Evolutionary conservation across 2,113 vertebrate species (phyloP), one percentile per base, ranked within the genome.

Genomic region (Passer montanus): DNA sequence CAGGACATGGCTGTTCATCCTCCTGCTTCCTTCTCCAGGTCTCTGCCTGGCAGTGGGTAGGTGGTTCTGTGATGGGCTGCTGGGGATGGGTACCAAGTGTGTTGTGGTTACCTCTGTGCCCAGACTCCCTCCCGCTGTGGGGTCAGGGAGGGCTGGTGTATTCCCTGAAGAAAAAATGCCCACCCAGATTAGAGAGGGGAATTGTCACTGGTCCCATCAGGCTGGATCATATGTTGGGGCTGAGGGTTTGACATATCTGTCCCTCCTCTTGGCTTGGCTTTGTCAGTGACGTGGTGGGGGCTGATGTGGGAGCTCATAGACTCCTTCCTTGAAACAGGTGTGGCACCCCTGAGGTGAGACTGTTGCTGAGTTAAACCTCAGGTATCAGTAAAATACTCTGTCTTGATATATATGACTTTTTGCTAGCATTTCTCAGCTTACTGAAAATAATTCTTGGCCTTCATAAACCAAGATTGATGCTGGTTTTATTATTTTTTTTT

Each of bases 1-100:
- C 1, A 2, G 10, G 17, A 20, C 16, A 30, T 1, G 0, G 2
- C 14, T 68, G 23, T 41, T 77, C 10, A 26, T 64, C 13, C 27
- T 58, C n/a, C 49, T 80, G 9, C 23, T 74, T 84, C n/a, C 28
- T 82, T 50, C 56, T 60, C 44, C 47, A 52, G 39, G 18, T 43
- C 62, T 77, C 59, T 92, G 39, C 17, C 53, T 72, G 39, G 23
- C 10, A 26, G 41, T 24, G 28, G 26, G 17, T 46, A 7, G 11
- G 18, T 76, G 39, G 12, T n/a, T 90, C 59, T 73, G 37, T 2
- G 3, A 47, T 28, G 50, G 27, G 47, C 7, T 37, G 1, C 24
- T 55, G 37, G 62, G 20, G 10, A 3, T 31, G 49, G 33, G 13
- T 46, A 31, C 35, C 37, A 59, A 62, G 53, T 24, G 9, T 43